Conservation (phyloP, 2,113 vertebrate species). For the Todiramphus chloris region DNA sequence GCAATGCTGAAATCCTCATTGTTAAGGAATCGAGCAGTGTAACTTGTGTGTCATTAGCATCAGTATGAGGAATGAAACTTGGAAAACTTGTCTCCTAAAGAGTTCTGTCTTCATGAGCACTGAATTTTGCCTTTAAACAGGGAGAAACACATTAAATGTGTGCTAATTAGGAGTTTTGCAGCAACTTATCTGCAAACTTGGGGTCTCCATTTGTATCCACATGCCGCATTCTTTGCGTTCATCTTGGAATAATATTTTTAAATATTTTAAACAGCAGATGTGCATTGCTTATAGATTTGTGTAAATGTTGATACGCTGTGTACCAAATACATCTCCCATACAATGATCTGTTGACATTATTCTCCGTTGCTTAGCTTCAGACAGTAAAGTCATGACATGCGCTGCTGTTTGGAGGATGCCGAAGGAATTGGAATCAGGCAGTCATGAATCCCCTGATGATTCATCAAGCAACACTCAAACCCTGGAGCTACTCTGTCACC, state of each 20-base stretch:
- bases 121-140: not conserved
- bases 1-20: not conserved
- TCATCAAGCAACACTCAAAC: conserved; percentile 92
- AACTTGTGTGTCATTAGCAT: not conserved
- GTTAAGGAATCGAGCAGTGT: not conserved
- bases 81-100: not conserved
- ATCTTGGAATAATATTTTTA: conserved; percentile 29
- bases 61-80: not conserved
- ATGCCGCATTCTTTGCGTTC: not conserved
- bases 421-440: conserved; percentile 91
- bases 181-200: not conserved
- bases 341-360: conserved; percentile 68
- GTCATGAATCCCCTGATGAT: conserved; percentile 95
- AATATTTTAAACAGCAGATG: conserved; percentile 57
- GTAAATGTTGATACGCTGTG: conserved; percentile 23
- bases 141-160: not conserved
- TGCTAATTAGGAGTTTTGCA: not conserved
- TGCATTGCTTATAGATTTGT: conserved; percentile 17
- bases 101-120: not conserved
- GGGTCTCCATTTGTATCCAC: not conserved
- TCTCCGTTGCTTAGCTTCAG: conserved; percentile 83
- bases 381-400: conserved; percentile 91
- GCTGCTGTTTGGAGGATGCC: conserved; percentile 98
- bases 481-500: conserved; percentile 98
- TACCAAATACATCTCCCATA: conserved; percentile 20